Conservation (phyloP, 2,113 vertebrate genomes). For the Oenanthe oenanthe region DNA sequence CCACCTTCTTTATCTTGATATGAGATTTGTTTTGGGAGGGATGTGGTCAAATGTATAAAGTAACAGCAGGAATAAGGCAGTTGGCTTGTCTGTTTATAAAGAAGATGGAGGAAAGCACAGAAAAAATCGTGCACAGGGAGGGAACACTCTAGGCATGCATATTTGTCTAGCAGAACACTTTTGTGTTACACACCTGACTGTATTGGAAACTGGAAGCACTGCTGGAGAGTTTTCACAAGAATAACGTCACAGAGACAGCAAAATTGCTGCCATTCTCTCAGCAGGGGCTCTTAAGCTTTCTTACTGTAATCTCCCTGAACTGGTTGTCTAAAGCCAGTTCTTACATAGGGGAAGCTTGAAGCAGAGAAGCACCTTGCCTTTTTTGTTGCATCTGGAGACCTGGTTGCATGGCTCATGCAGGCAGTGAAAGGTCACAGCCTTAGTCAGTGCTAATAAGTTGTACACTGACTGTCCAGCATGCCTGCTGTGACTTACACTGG, state of each 20-base stretch:
- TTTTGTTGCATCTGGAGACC: background rate
- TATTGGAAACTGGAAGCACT: background rate
- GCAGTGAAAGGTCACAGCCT: background rate
- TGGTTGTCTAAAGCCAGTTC: background rate
- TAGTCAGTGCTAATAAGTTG: background rate
- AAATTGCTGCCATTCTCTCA: background rate
- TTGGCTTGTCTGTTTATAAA: background rate
- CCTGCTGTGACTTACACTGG: background rate
- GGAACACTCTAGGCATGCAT: background rate
- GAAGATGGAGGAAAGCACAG: background rate
- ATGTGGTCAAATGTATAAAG: background rate
- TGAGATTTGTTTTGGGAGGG: background rate
- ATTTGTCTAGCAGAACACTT: background rate
- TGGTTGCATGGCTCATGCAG: fast-evolving
- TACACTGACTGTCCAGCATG: background rate
- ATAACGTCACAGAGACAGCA: background rate
- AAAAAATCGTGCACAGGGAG: background rate
- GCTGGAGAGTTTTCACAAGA: background rate
- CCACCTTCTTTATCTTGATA: background rate
- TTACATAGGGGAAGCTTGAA: background rate
- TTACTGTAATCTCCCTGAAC: background rate
- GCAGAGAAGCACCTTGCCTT: background rate
- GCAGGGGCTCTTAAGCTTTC: background rate
- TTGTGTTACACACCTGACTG: background rate
- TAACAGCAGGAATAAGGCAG: background rate